Evolutionary conservation across 2,797 vertebrate species (phyloP), one percentile per base, ranked within the genome.

Genomic region (Crenuchus spilurus): DNA sequence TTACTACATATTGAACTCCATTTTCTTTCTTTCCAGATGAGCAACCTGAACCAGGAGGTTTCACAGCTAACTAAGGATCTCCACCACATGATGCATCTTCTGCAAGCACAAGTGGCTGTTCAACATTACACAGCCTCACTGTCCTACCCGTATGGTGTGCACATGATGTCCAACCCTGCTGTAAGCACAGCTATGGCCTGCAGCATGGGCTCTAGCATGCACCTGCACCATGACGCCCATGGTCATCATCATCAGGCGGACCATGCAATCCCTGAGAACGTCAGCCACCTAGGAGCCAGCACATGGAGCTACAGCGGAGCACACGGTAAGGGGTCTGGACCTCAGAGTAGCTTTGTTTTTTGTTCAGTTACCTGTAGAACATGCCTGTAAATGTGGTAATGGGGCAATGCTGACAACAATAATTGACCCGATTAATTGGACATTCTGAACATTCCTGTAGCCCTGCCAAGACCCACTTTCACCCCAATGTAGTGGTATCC

Each of bases 31-130:
- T 16, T 22, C 10, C 41, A 99, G 97, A 95, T 99, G 91, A 91
- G 76, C 72, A 87, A 84, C 37, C 91, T 99, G 84, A 96, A 94
- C 90, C 94, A 87, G 79, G 96, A 98, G 83, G 96, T 98, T 26
- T 95, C 95, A 1, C 93, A 95, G 81, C 94, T 98, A 67, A 93
- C 92, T 83, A 93, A 85, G 83, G 94, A 95, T 84, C 92, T 99
- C 46, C 96, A 94, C 77, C 90, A 92, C 68, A 92, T 96, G 90
- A 92, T 94, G 91, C 91, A 93, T 66, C 90, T 99, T 49, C 92
- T 99, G 46, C 95, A 94, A 85, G 82, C 89, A 75, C 93, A 93
- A 30, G 61, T 95, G 60, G 87, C 90, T 0, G 2, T 86, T 30
- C 90, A 88, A 24, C 91, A 90, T 62, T 83, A 84, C 83, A 80